Evolutionary conservation across 2,113 vertebrate genomes (phyloP).

Genomic region (Chionomys nivalis): DNA sequence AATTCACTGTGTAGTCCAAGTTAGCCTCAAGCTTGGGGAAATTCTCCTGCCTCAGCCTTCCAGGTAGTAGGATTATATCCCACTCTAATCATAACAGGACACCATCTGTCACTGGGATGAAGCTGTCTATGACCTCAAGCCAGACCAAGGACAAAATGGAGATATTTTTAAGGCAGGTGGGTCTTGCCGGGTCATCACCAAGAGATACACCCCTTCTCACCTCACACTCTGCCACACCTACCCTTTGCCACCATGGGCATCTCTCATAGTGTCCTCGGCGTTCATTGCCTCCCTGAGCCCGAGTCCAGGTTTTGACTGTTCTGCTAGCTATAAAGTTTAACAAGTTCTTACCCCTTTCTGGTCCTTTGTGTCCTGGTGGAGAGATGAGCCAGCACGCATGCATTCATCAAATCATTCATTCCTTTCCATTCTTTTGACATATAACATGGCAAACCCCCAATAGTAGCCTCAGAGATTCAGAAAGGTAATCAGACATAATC

Average conservation of each 20-base stretch:
- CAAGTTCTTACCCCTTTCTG: not conserved
- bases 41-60: not conserved
- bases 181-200: not conserved
- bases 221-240: not conserved
- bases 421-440: not conserved
- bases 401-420: not conserved
- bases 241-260: not conserved
- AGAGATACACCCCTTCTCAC: not conserved
- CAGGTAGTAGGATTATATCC: not conserved
- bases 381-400: not conserved
- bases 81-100: not conserved
- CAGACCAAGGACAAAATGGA: not conserved
- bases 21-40: not conserved
- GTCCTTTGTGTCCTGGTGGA: not conserved
- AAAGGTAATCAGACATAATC: constrained; percentile 21
- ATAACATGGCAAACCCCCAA: not conserved
- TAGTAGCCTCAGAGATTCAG: constrained; percentile 1
- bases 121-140: not conserved
- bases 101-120: not conserved
- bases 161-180: not conserved
- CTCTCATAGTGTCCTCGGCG: fast-evolving
- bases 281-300: not conserved
- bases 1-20: not conserved
- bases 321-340: not conserved
- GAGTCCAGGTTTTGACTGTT: not conserved